A percentile compares a stretch with the other conserved stretches of the same genome.
Conservation (phyloP, 2,888 invertebrate genomes). For the Alloscopus bannaensis region DNA sequence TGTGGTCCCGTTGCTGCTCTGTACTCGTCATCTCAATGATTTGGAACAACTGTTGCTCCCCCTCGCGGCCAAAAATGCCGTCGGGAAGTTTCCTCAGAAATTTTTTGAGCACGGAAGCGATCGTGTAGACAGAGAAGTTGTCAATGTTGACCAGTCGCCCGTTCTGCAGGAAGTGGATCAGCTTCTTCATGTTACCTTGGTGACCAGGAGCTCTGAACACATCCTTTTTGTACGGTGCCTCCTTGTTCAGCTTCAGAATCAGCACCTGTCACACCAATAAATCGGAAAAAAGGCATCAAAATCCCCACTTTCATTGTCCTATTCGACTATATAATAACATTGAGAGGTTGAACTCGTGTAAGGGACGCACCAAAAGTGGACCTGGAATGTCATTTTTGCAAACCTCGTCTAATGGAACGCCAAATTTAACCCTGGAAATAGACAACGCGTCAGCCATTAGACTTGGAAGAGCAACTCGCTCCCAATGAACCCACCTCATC, state of each 20-base stretch:
- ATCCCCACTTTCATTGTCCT: neutral
- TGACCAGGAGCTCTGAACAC: constrained; percentile 97
- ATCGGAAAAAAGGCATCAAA: neutral
- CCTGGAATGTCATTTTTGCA: constrained; percentile 97
- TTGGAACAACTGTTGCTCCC: constrained; percentile 92
- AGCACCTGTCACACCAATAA: constrained; percentile 81
- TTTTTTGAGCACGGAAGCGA: constrained; percentile 98
- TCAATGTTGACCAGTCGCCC: constrained; percentile 94
- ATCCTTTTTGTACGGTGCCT: constrained; percentile 94
- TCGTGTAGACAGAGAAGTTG: constrained; percentile 97
- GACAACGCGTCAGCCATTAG: too few relatives aligned
- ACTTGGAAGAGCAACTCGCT: too few relatives aligned
- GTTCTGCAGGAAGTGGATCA: constrained; percentile 92
- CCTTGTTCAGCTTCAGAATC: constrained; percentile 94
- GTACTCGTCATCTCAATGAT: constrained; percentile 81
- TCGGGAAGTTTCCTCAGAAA: constrained; percentile 97
- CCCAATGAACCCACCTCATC: too few relatives aligned
- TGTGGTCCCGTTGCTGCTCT: constrained; percentile 89
- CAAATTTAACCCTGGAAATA: constrained; percentile 87
- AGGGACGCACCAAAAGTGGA: constrained; percentile 86
- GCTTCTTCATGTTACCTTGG: constrained; percentile 95
- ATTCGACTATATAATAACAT: neutral
- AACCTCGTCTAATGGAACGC: constrained; percentile 92
- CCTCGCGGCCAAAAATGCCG: constrained; percentile 94
- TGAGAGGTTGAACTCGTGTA: too few relatives aligned